Base-by-base conservation (phyloP, 2,888 invertebrate genomes). In the Lobophora halterata region DNA sequence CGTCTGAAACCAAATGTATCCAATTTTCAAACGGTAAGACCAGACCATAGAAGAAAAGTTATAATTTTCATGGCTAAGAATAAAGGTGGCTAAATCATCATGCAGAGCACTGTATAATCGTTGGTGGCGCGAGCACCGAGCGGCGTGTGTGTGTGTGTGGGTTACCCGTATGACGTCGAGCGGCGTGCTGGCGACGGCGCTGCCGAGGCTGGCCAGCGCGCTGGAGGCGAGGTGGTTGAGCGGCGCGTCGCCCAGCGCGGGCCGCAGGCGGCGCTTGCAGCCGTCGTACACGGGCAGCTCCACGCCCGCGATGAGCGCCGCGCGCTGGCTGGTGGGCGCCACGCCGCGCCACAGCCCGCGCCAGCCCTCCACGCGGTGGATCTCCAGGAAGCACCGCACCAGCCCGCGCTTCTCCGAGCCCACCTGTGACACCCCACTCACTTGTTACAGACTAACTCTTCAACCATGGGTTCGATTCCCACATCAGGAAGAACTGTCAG, bases 251-350 rank as follows among this genome's bases (percentile, higher is more conserved):
- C 94, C 95, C 52, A 97, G 88, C 25, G 91, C 55, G 8, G 82
- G 87, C 71, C 90, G 85, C 43, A 97, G 85, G 51, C 91, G 89
- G 57, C 91, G 90, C 88, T 98, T 98, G 79, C 93, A 93, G 57
- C 93, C 93, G 88, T 98, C 98, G 83, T 97, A 98, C 24, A 94
- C 95, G 19, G 97, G 97, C 66, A 98, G 89, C 88, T 97, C 97
- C 25, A 97, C 97, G 6, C 96, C 97, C 20, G 97, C 97, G 66
- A 97, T 96, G 20, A 97, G 91, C 5, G 95, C 97, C 17, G 98
- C 97, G 67, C 98, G 90, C 86, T 97, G 97, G 30, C 96, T 93
- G 32, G 97, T 98, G 7, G 97, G 95, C 11, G 93, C 94, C 44
- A 97, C 97, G 49, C 97, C 97, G 91, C 96, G 81, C 97, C 97